A percentile compares a stretch with the other conserved stretches of the same genome.
phyloP scores from a whole-genome alignment of 2,113 vertebrate genomes.

The Pygoscelis adeliae region DNA sequence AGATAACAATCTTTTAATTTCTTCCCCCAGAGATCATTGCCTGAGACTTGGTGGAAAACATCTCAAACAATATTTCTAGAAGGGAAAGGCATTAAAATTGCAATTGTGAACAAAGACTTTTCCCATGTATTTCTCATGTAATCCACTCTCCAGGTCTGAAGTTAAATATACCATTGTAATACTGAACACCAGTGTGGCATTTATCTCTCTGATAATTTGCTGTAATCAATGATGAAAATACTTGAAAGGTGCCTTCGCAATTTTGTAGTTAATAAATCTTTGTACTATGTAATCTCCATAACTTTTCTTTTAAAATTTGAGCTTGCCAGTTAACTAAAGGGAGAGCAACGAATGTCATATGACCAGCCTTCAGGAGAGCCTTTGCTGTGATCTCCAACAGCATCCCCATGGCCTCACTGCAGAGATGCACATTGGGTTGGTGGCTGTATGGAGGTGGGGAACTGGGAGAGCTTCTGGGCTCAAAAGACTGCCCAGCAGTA shows the following conservation, averaged over 20 bases:
- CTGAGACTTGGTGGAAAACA: background rate
- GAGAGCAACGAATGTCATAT: fast-evolving
- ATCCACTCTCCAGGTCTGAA: background rate
- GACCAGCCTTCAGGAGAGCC: background rate
- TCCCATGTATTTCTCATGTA: background rate
- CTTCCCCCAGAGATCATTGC: background rate
- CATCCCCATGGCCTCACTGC: fast-evolving
- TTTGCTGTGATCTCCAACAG: too few relatives aligned
- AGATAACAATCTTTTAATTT: background rate
- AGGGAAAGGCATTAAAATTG: background rate
- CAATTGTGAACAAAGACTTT: background rate
- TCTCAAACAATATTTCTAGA: background rate
- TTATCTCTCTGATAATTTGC: background rate
- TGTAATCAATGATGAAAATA: background rate
- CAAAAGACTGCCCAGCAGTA: fast-evolving
- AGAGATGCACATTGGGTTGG: fast-evolving
- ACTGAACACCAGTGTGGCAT: background rate
- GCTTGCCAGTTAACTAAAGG: background rate
- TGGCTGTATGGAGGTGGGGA: fast-evolving
- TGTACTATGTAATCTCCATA: background rate
- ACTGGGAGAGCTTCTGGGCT: background rate
- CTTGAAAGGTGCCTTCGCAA: background rate
- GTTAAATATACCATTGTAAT: background rate
- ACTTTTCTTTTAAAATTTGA: background rate
- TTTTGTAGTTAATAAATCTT: background rate